Base-by-base conservation (phyloP, 1,140 invertebrate genomes). In the Musca domestica region DNA sequence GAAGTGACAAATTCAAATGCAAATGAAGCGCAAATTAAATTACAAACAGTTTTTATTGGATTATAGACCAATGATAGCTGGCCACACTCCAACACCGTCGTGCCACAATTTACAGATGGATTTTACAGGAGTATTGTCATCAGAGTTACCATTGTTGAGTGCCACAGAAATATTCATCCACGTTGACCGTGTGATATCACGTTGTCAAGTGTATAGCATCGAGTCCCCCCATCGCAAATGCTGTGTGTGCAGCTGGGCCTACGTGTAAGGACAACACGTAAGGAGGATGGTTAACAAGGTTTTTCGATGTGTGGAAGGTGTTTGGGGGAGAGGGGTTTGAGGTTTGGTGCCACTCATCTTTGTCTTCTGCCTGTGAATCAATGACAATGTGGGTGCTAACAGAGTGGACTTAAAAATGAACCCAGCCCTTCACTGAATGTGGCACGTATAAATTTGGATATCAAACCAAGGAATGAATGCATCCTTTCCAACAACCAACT, bases 1-100 rank as follows among this genome's bases (percentile, higher is more conserved):
- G 48, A 66, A 69, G 68, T 69, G 68, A 69, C 68, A 67, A 51
- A 70, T 67, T 70, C 65, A 70, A 70, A 70, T 70, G 65, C 65
- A 70, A 70, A 70, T 70, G 65, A 70, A 70, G 47, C 56, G 69
- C 52, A 70, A 70, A 67, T 70, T 70, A 61, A 70, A 67, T 70
- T 67, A 67, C 54, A 58, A 61, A 69, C 69, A 70, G 56, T 61
- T 67, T 70, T 70, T 70, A 70, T 70, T 70, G 69, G 65, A 70
- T 70, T 70, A 70, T 58, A 27, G 34, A 49, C 56, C 56, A 61
- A 51, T 61, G 56, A 61, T 61, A 61, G n/a, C 22, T 58, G 15
- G 27, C 27, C 25, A n/a, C 61, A 51, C 17, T 9, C 7, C 22
- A 17, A 51, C 49, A 41, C 34, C 34, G 34, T 41, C 34, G 2